Percentiles rank a stretch among this genome's conserved stretches.
Evolutionary conservation across 1,140 invertebrate species (phyloP).

Genomic region (Drosophila obscura): DNA sequence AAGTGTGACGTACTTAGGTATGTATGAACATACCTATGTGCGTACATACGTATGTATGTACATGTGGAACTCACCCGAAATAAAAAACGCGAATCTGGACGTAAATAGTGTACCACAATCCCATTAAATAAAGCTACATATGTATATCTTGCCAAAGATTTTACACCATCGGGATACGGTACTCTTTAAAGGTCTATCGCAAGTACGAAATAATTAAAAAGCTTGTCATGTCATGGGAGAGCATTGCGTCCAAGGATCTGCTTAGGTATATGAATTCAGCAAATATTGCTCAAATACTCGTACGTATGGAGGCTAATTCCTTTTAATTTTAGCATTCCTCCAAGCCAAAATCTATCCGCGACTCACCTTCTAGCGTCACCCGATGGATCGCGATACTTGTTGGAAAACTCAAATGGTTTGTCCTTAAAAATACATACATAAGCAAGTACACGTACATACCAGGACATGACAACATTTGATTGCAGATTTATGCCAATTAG

Average conservation of each 20-base stretch:
- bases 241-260: conserved; percentile 74
- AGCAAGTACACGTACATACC: background rate
- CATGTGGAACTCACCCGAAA: too few species aligned
- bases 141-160: background rate
- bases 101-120: too few species aligned
- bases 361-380: conserved; percentile 91
- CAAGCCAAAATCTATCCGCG: conserved; percentile 86
- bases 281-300: background rate
- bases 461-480: background rate
- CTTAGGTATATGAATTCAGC: conserved; percentile 58
- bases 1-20: too few species aligned
- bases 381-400: conserved; percentile 90
- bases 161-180: background rate
- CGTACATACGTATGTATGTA: too few species aligned
- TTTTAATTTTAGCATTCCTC: conserved; percentile 57
- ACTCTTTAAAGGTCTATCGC: conserved; percentile 11
- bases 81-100: too few species aligned
- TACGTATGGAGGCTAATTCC: background rate
- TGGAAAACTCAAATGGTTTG: conserved; percentile 87
- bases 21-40: too few species aligned
- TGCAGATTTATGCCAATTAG: conserved; percentile 67
- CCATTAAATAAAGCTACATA: background rate
- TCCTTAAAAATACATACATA: background rate
- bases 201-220: background rate
- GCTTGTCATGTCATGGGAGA: conserved; percentile 81